phyloP scores from a whole-genome alignment of 2,797 vertebrate genomes.

The Heteromormyrus szaboi region DNA sequence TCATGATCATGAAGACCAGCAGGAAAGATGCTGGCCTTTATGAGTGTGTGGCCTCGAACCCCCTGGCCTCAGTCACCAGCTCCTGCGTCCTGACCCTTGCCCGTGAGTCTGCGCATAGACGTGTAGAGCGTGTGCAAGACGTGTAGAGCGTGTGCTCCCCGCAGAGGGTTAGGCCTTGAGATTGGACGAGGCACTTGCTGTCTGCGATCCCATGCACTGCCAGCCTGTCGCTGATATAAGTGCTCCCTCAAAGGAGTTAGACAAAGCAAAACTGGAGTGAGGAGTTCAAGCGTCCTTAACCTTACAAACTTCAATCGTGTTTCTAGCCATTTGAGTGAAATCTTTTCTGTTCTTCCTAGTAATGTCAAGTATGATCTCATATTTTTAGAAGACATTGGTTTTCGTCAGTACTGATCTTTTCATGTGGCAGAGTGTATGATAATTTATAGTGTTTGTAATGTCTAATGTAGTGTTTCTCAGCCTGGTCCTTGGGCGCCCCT shows the following conservation, averaged over 20 bases:
- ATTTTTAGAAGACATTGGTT: not conserved
- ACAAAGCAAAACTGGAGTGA: constrained; percentile 18
- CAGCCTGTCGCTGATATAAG: not conserved
- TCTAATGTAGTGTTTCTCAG: not conserved
- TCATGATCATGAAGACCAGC: constrained; percentile 83
- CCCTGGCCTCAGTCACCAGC: constrained; percentile 78
- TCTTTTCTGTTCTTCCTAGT: not conserved
- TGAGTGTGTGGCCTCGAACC: constrained; percentile 86
- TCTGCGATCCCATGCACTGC: not conserved
- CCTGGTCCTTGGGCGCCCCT: not conserved
- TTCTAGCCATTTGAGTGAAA: not conserved
- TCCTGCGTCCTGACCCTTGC: constrained; percentile 88
- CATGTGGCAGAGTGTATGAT: not conserved
- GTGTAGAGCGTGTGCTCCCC: not conserved
- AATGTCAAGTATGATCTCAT: not conserved
- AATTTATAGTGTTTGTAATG: not conserved
- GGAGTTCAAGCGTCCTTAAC: not conserved
- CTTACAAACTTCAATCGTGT: not conserved
- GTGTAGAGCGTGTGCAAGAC: not conserved
- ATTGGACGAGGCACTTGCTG: constrained; percentile 18
- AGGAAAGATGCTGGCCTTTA: constrained; percentile 87
- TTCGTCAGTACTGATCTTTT: not conserved
- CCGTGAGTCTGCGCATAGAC: constrained; percentile 63
- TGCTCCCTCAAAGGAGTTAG: constrained; percentile 18
- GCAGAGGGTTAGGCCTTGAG: not conserved